A percentile compares a stretch with the other conserved stretches of the same genome.
Conservation (phyloP, 2,888 invertebrate species). For the Oscheius sp. region DNA sequence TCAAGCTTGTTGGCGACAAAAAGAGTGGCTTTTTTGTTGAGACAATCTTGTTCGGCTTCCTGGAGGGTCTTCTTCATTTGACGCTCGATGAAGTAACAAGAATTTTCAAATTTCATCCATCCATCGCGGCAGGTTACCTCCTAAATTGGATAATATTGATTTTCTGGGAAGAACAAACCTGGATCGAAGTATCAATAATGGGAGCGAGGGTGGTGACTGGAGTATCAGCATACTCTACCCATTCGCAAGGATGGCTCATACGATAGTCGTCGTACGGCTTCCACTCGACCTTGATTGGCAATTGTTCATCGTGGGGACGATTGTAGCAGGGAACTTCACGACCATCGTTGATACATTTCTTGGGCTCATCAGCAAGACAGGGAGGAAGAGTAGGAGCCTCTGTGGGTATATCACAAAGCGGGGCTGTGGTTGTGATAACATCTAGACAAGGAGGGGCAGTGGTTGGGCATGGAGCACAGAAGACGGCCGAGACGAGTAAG, state of each 20-base stretch:
- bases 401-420: too few species aligned
- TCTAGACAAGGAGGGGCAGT: too few species aligned
- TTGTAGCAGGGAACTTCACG: neutral
- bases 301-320: neutral
- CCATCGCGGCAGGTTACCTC: conserved; percentile 36
- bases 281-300: neutral
- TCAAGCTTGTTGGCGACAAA: conserved; percentile 46
- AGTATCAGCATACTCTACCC: neutral
- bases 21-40: conserved; percentile 40
- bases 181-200: too few species aligned
- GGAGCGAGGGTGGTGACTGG: neutral
- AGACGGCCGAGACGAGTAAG: too few species aligned
- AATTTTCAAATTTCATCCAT: conserved; percentile 43
- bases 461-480: too few species aligned
- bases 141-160: too few species aligned
- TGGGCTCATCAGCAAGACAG: too few species aligned
- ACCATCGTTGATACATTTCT: neutral
- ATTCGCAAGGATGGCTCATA: neutral
- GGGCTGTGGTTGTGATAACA: too few species aligned
- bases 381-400: too few species aligned
- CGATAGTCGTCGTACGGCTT: neutral
- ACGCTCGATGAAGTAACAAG: conserved; percentile 50
- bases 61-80: conserved; percentile 35
- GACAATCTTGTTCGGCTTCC: conserved; percentile 43
- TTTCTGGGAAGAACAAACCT: too few species aligned